Evolutionary conservation across 2,888 invertebrate species (phyloP).

Genomic region (Euplagia quadripunctaria): DNA sequence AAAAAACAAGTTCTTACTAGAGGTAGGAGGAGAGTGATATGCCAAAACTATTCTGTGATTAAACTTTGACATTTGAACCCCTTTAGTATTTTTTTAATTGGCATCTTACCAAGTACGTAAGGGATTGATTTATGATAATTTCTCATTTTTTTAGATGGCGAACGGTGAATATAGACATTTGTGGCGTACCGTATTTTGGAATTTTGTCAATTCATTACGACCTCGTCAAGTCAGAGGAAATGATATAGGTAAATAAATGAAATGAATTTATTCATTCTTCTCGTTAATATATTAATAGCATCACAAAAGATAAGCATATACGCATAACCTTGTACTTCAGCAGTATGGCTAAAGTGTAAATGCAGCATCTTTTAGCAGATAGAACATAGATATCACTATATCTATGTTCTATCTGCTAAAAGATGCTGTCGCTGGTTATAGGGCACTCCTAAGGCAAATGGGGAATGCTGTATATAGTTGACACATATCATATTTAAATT

Average conservation of each 20-base stretch:
- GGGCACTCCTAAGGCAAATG: too few species aligned
- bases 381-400: too few species aligned
- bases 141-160: constrained; percentile 67
- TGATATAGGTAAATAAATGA: constrained; percentile 66
- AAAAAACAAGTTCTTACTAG: too few species aligned
- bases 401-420: too few species aligned
- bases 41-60: background rate
- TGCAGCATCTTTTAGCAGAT: too few species aligned
- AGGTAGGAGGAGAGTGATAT: background rate
- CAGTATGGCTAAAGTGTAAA: too few species aligned
- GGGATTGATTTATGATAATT: background rate
- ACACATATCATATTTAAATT: too few species aligned
- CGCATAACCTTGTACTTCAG: too few species aligned
- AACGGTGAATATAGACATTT: constrained; percentile 70
- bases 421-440: too few species aligned
- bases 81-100: background rate
- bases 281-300: too few species aligned
- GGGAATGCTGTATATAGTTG: too few species aligned
- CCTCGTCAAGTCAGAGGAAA: constrained; percentile 74
- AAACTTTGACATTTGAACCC: background rate
- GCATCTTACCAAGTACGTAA: constrained; percentile 1
- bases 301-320: too few species aligned
- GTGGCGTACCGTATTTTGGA: constrained; percentile 84
- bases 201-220: constrained; percentile 89
- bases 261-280: background rate